phyloP scores from a whole-genome alignment of 2,113 vertebrate species.

The Falcunculus frontatus region DNA sequence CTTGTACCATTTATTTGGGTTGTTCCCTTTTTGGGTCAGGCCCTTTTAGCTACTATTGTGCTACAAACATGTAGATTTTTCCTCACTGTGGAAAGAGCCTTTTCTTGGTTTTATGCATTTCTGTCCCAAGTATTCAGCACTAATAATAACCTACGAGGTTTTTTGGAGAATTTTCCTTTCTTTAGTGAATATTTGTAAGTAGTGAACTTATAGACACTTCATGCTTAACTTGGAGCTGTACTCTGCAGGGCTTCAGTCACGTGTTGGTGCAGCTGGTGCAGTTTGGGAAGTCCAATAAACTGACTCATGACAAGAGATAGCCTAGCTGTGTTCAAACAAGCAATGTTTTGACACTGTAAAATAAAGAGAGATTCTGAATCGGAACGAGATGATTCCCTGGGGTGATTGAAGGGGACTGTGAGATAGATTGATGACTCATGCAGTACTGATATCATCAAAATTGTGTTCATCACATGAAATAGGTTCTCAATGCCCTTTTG shows the following conservation, averaged over 20 bases:
- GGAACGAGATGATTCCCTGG: neutral
- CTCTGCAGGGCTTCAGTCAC: neutral
- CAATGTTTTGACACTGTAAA: neutral
- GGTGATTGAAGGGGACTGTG: neutral
- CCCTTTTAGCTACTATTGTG: neutral
- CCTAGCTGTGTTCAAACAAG: neutral
- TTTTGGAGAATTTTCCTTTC: neutral
- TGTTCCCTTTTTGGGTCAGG: neutral
- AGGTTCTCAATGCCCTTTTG: neutral
- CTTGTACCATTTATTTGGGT: neutral
- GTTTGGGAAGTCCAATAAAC: neutral
- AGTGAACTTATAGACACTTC: neutral
- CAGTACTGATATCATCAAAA: neutral
- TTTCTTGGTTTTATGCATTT: neutral
- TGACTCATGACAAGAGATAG: neutral
- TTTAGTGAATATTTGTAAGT: neutral
- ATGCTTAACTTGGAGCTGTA: neutral
- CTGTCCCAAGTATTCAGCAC: neutral
- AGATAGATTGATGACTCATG: neutral
- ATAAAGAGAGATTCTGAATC: neutral
- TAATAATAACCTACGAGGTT: fast-evolving
- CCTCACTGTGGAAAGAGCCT: neutral
- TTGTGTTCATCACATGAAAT: neutral
- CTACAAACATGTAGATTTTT: neutral
- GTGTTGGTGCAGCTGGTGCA: neutral